Base-by-base conservation (phyloP, 2,113 vertebrate genomes). In the Oncorhynchus mykiss region DNA sequence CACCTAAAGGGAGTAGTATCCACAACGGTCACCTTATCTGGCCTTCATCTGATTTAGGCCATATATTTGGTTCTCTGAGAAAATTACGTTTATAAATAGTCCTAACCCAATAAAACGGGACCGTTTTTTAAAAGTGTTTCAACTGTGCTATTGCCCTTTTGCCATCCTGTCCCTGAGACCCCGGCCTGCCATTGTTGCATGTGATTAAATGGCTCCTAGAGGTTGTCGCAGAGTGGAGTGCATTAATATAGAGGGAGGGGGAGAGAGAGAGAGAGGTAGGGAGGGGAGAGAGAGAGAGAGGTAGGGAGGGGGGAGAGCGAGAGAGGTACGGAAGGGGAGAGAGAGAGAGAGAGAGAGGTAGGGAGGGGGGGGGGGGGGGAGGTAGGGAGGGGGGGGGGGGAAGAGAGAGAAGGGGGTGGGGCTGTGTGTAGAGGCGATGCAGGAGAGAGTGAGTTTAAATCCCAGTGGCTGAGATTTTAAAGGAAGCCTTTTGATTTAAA, bases 401-500 rank as follows among this genome's bases (percentile, higher is more conserved):
- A 73, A 51, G 12, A 65, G 64, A 31, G 66, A 74, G 69, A 3
- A 27, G 64, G 72, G 54, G 49, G 0, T 8, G 1, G n/a, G 18
- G 16, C 5, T 12, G 31, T 16, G 22, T 18, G 51, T 13, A 12
- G 76, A 86, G 82, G 84, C 67, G 72, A 79, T 65, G 72, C 76
- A 77, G 77, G 73, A 83, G 85, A 71, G 73, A 91, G 88, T 82
- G 89, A 86, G 83, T 86, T 89, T 91, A 94, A 93, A 93, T 93
- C 92, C 90, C 75, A 84, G 84, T 78, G 84, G 84, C 86, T 88
- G 88, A 92, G 90, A 89, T 92, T 93, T 93, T 92, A 91, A 93
- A 81, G 84, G 88, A 89, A 84, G 88, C 89, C 87, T 92, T 91
- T 92, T 91, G 91, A 90, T 88, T 92, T 90, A 93, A 93, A 93